Evolutionary conservation across 1,140 invertebrate genomes (phyloP).

Genomic region (Eriocheir sinensis): DNA sequence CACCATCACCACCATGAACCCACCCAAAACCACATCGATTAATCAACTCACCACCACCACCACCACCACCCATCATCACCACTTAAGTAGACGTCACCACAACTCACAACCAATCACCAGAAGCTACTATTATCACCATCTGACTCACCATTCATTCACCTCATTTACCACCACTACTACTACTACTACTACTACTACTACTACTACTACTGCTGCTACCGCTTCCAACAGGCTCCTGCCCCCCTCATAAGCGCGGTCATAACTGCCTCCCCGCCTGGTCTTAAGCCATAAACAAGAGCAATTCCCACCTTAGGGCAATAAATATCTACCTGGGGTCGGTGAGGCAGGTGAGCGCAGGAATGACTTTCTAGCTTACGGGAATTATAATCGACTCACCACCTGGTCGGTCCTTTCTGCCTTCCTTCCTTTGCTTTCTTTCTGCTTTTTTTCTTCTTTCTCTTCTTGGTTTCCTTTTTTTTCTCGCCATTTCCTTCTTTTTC

Average conservation of each 20-base stretch:
- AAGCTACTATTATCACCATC: not conserved
- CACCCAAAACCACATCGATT: too few species aligned
- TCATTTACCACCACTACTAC: not conserved
- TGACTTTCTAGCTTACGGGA: not conserved
- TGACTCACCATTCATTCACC: not conserved
- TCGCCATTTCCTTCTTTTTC: not conserved
- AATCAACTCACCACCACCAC: not conserved
- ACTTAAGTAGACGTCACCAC: too few species aligned
- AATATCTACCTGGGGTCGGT: not conserved
- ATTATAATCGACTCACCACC: not conserved
- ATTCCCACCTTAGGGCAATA: conserved; percentile 1
- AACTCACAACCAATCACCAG: too few species aligned
- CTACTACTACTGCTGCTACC: not conserved
- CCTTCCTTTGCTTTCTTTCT: too few species aligned
- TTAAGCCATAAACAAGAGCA: not conserved
- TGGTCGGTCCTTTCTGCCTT: too few species aligned
- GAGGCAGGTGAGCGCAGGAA: not conserved
- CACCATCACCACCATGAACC: not conserved
- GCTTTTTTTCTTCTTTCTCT: too few species aligned
- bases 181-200: too few species aligned
- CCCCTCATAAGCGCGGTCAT: not conserved
- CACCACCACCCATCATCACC: not conserved
- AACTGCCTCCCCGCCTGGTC: not conserved
- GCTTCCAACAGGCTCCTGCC: not conserved
- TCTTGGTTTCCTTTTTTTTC: too few species aligned